phyloP scores from a whole-genome alignment of 2,113 vertebrate genomes.

The Hypomesus transpacificus region DNA sequence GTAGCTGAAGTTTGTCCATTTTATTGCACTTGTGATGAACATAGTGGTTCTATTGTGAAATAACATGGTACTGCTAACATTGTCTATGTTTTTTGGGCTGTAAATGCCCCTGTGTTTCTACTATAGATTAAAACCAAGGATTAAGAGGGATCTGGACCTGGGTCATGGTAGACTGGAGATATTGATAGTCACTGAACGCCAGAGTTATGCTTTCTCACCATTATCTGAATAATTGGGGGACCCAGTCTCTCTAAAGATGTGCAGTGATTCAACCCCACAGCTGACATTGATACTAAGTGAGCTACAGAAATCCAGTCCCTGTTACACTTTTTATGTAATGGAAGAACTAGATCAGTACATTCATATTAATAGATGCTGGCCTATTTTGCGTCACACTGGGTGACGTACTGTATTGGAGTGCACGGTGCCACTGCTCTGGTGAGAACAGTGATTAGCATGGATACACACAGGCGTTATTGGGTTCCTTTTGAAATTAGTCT shows the following conservation, averaged over 20 bases:
- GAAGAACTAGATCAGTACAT: slow-evolving; percentile 1
- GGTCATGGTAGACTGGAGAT: too few relatives aligned
- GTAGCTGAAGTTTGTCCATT: too few relatives aligned
- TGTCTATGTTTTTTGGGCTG: too few relatives aligned
- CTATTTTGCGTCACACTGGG: neutral
- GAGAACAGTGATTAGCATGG: neutral
- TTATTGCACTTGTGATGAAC: too few relatives aligned
- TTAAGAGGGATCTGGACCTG: too few relatives aligned
- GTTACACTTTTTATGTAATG: slow-evolving; percentile 1
- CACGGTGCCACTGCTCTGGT: neutral
- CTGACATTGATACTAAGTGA: neutral
- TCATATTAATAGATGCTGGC: neutral
- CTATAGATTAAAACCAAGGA: too few relatives aligned
- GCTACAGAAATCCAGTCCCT: neutral
- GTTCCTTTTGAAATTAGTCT: neutral
- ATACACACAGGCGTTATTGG: neutral
- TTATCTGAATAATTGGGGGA: too few relatives aligned
- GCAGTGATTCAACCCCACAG: neutral
- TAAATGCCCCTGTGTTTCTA: too few relatives aligned
- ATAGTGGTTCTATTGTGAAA: neutral
- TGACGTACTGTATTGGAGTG: neutral
- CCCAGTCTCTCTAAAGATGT: neutral
- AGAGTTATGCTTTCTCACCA: too few relatives aligned
- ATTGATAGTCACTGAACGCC: too few relatives aligned
- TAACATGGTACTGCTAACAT: too few relatives aligned